Conservation (phyloP, 2,888 invertebrate species). For the Xylophagus ater region DNA sequence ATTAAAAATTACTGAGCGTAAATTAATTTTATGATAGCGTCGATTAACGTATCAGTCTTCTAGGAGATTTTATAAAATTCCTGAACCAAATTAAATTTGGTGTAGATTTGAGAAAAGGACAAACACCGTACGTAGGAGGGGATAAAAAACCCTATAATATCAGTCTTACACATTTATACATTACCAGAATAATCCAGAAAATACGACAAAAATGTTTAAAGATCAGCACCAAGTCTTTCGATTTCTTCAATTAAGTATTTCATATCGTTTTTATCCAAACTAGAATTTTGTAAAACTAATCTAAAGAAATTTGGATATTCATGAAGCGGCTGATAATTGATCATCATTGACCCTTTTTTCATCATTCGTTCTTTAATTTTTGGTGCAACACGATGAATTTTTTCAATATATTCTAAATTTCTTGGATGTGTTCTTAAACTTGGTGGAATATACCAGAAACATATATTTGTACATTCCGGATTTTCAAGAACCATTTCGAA, state of each 20-base stretch:
- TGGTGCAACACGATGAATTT: slow-evolving; percentile 74
- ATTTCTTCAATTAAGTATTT: slow-evolving; percentile 79
- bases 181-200: no score
- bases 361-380: slow-evolving; percentile 93
- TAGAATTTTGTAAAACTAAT: slow-evolving; percentile 85
- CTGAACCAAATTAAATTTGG: no score
- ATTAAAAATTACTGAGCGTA: no score
- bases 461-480: slow-evolving; percentile 89
- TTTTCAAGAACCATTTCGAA: slow-evolving; percentile 61
- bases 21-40: no score
- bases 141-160: no score
- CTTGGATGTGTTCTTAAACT: slow-evolving; percentile 47
- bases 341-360: slow-evolving; percentile 88
- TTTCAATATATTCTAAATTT: slow-evolving; percentile 48
- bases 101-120: no score
- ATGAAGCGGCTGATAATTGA: slow-evolving; percentile 87
- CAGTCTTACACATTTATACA: no score
- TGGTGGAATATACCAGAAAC: slow-evolving; percentile 93
- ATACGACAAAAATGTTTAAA: no score
- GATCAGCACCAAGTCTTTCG: slow-evolving; percentile 66
- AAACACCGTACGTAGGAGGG: no score
- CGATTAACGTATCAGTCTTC: no score
- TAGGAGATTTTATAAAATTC: no score
- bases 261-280: slow-evolving; percentile 72
- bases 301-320: slow-evolving; percentile 88